These are phyloP conservation scores for Laticauda laticaudata DNA, from an alignment of 2,113 vertebrate species.

Conservation along the genomic window DNA sequence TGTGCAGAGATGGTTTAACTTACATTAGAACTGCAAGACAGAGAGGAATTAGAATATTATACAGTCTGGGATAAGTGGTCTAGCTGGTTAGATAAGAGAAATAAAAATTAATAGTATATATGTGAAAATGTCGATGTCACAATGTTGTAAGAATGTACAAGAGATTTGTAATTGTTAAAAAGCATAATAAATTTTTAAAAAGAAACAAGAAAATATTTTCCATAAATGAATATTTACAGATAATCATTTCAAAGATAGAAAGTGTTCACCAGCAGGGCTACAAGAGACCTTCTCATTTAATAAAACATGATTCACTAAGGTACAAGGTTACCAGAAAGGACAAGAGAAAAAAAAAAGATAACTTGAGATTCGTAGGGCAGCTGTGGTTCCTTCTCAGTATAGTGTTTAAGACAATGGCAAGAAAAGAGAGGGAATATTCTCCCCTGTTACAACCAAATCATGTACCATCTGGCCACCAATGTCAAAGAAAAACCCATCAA, in stretches of 20 bases:
- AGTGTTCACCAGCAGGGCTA: not conserved
- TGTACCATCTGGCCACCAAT: conserved; percentile 31
- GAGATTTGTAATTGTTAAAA: no score
- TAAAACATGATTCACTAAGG: not conserved
- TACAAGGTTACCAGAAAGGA: not conserved
- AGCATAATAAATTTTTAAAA: not conserved
- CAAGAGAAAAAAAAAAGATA: not conserved
- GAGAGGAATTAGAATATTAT: no score
- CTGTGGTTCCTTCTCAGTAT: not conserved
- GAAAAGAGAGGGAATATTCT: not conserved
- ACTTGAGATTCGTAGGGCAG: conserved; percentile 17
- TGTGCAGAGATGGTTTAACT: no score
- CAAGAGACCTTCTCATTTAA: not conserved
- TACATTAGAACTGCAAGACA: no score
- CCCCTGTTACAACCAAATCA: conserved; percentile 20
- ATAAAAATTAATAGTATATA: no score
- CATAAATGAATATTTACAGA: not conserved
- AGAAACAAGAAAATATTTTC: not conserved
- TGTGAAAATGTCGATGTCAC: no score
- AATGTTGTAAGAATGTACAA: no score
- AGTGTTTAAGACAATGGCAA: conserved; percentile 22
- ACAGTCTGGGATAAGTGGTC: no score
- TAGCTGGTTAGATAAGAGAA: no score
- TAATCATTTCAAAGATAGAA: not conserved
- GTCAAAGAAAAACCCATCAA: conserved; percentile 17